Evolutionary conservation across 2,113 vertebrate species (phyloP).

Genomic region (Sus scrofa): DNA sequence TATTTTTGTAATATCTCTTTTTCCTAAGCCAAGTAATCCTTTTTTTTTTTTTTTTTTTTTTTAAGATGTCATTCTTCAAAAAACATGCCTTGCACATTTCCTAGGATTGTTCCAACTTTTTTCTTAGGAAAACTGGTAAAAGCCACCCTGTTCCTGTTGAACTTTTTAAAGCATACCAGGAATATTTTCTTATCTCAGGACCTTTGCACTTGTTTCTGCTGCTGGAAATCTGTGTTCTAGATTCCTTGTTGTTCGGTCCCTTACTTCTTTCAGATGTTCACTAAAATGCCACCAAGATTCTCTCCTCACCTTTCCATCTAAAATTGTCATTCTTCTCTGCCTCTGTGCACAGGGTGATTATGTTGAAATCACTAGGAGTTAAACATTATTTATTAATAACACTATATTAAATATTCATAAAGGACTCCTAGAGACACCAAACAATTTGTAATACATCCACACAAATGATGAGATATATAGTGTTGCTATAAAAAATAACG

Average conservation of each 20-base stretch:
- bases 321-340: not conserved
- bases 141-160: not conserved
- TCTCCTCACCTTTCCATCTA: not conserved
- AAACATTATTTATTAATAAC: not conserved
- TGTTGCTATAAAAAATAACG: not conserved
- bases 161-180: not conserved
- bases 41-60: not conserved
- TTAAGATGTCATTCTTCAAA: not conserved
- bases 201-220: not conserved
- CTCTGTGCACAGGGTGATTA: not conserved
- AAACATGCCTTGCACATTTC: not conserved
- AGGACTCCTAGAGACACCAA: not conserved
- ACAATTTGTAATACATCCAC: not conserved
- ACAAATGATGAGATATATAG: not conserved
- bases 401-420: not conserved
- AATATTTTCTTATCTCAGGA: fast-evolving
- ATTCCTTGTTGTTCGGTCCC: not conserved
- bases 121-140: not conserved
- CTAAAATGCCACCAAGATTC: not conserved
- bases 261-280: not conserved
- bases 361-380: not conserved
- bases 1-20: not conserved
- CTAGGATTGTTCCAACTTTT: not conserved
- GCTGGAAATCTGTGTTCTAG: not conserved
- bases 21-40: not conserved